Percentiles rank a stretch among this genome's conserved stretches.
Conservation (phyloP, 2,113 vertebrate species). For the Apeltes quadracus region DNA sequence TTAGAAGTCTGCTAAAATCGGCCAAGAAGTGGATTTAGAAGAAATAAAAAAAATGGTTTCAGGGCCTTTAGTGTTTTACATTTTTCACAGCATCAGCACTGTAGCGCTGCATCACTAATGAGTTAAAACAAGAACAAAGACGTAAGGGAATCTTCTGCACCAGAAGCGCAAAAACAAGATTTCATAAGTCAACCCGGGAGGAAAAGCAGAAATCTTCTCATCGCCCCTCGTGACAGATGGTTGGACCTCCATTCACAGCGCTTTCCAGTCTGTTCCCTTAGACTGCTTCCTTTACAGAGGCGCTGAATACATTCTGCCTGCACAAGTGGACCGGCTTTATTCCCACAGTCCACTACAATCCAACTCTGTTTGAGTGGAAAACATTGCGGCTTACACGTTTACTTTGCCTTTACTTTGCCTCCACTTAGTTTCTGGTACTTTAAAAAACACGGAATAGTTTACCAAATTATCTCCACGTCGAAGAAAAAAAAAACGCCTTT, state of each 20-base stretch:
- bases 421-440: background rate
- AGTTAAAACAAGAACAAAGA: slow-evolving; percentile 36
- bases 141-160: slow-evolving; percentile 28
- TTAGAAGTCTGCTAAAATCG: background rate
- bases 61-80: background rate
- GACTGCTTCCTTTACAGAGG: slow-evolving; percentile 63
- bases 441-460: slow-evolving; percentile 5
- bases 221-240: slow-evolving; percentile 64
- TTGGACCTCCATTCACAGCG: slow-evolving; percentile 64
- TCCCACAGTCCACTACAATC: slow-evolving; percentile 50
- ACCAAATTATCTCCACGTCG: background rate
- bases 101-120: slow-evolving; percentile 26
- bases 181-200: slow-evolving; percentile 23
- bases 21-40: background rate
- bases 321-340: slow-evolving; percentile 47
- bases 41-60: background rate
- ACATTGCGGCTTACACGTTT: slow-evolving; percentile 40
- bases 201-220: slow-evolving; percentile 50
- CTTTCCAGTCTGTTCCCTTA: slow-evolving; percentile 64
- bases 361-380: slow-evolving; percentile 34
- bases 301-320: slow-evolving; percentile 62
- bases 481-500: background rate
- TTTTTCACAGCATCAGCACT: slow-evolving; percentile 1
- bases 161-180: slow-evolving; percentile 22
- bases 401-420: slow-evolving; percentile 42